phyloP scores from a whole-genome alignment of 2,113 vertebrate genomes.

The Cyanoliseus patagonus region DNA sequence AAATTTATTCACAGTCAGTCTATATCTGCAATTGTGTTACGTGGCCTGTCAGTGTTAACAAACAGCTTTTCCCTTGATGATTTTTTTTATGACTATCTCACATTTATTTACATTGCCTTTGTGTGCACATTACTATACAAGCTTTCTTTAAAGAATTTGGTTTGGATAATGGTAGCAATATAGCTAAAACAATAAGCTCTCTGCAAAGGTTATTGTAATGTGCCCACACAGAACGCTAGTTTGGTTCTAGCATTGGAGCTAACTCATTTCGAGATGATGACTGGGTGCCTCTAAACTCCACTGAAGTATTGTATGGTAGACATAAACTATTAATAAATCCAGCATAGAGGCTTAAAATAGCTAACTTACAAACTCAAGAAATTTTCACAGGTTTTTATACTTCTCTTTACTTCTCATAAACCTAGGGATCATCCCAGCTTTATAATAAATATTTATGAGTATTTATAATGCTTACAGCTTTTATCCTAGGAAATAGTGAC shows the following conservation, averaged over 20 bases:
- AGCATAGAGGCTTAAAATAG: not conserved
- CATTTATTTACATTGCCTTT: not conserved
- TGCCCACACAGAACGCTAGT: not conserved
- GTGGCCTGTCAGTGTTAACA: not conserved
- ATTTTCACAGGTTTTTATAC: not conserved
- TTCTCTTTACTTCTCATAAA: not conserved
- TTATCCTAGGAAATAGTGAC: not conserved
- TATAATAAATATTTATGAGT: not conserved
- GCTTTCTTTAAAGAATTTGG: not conserved
- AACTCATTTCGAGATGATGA: not conserved
- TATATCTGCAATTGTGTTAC: not conserved
- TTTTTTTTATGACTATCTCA: not conserved
- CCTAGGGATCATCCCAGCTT: not conserved
- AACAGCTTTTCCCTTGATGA: not conserved
- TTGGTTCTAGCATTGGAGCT: not conserved
- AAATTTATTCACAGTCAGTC: not conserved
- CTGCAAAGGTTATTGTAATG: not conserved
- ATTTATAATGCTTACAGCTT: not conserved
- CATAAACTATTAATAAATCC: not conserved
- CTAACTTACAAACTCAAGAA: not conserved
- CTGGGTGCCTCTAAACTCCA: not conserved
- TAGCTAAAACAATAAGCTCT: not conserved
- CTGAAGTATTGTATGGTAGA: not conserved
- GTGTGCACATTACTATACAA: not conserved
- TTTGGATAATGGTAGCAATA: not conserved